Base-by-base conservation (phyloP, 2,888 invertebrate species). In the Choreutis nemorana region DNA sequence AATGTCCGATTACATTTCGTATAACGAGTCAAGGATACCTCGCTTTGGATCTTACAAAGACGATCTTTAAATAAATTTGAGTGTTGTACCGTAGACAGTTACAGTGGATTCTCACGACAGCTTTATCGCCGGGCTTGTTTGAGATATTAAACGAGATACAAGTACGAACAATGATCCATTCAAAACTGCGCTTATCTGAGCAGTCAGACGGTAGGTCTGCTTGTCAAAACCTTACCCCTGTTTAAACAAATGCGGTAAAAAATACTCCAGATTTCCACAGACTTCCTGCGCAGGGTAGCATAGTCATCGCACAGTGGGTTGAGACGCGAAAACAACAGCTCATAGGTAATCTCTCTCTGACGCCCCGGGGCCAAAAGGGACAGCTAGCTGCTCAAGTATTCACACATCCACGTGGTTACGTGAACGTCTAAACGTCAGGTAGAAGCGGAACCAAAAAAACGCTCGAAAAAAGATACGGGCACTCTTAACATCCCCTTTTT, bases 401-500 rank as follows among this genome's bases (percentile, higher is more conserved):
- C 54, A 65, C 58, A 64, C 65, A 59, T 67, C 57, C 63, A 67
- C 67, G 68, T 70, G 67, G 61, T 59, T 37, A n/a, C n/a, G n/a
- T n/a, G n/a, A n/a, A n/a, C n/a, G n/a, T n/a, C n/a, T 35, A 26
- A 39, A 37, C 43, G 55, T 54, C 75, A 77, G 77, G 78, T 75
- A 75, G 65, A 55, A 65, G 47, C 67, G 64, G 66, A 71, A 62
- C 58, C 46, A 55, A 70, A 75, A 72, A 73, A 75, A 64, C 52
- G 40, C 37, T 37, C 48, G 40, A 56, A 73, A 70, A 71, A 75
- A 60, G 50, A 44, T 50, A 63, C 55, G 52, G 55, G 53, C 65
- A 70, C 70, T 66, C 68, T 67, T 68, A 75, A 77, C 75, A 77
- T 72, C 71, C 75, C 73, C 55, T 64, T 72, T 70, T 72, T 68